These are phyloP conservation scores for Lepidocolaptes lacrymiger DNA, from an alignment of 2,797 vertebrate genomes.

Conservation along the genomic window DNA sequence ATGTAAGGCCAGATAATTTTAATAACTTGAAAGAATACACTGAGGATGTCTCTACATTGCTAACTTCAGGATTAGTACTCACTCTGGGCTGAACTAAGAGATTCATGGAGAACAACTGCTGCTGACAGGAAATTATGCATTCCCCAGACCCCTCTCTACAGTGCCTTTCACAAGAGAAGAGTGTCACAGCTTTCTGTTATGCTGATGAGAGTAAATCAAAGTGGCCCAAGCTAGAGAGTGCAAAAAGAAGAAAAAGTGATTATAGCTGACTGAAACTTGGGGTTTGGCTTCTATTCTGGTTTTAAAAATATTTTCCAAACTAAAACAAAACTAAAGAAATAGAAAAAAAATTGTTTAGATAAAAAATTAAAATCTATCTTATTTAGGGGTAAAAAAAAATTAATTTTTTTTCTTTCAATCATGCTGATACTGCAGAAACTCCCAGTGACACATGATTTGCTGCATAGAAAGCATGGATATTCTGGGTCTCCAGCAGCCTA, in stretches of 20 bases:
- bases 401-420: not conserved
- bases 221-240: not conserved
- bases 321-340: not conserved
- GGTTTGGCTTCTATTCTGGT: not conserved
- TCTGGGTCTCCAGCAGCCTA: not conserved
- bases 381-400: not conserved
- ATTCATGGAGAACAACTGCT: not conserved
- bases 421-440: not conserved
- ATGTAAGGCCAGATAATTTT: not conserved
- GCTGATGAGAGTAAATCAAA: not conserved
- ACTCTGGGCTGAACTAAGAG: not conserved
- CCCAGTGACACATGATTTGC: not conserved
- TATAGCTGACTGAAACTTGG: not conserved
- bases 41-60: not conserved
- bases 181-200: not conserved
- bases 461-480: not conserved
- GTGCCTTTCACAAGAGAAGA: not conserved
- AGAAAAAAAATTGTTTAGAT: not conserved
- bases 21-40: slow-evolving; percentile 2
- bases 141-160: not conserved
- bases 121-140: not conserved
- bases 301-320: not conserved
- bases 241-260: not conserved
- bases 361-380: not conserved
- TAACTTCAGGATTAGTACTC: slow-evolving; percentile 19